These are phyloP conservation scores for Himalopsyche japonica DNA, from an alignment of 2,888 invertebrate species.

Conservation along the genomic window DNA sequence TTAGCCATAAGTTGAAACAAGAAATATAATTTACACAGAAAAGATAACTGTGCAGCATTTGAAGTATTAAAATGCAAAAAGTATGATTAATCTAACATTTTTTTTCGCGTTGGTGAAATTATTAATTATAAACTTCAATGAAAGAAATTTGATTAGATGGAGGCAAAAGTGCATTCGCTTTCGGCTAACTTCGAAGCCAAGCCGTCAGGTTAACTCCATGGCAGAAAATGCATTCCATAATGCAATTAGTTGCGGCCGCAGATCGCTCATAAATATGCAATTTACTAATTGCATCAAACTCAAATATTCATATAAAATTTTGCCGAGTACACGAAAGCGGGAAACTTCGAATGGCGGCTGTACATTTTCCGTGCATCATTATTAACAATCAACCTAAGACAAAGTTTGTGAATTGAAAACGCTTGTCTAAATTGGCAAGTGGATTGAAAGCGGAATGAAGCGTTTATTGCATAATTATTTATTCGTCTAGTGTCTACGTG, in stretches of 20 bases:
- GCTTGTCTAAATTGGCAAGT: not conserved
- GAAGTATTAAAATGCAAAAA: too few species aligned
- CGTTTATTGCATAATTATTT: not conserved
- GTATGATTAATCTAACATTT: too few species aligned
- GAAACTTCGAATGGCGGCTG: not conserved
- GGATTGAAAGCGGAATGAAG: not conserved
- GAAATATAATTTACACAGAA: too few species aligned
- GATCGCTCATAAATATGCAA: slow-evolving; percentile 35
- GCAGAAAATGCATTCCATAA: slow-evolving; percentile 6
- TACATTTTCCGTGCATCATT: not conserved
- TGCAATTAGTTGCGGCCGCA: slow-evolving; percentile 15
- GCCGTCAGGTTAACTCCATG: not conserved
- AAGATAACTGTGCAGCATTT: too few species aligned
- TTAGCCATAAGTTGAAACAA: too few species aligned
- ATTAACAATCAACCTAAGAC: not conserved
- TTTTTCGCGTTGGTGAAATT: too few species aligned
- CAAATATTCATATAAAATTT: slow-evolving; percentile 7
- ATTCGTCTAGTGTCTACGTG: not conserved
- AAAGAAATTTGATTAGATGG: too few species aligned
- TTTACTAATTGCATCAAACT: slow-evolving; percentile 22
- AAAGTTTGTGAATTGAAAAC: slow-evolving; percentile 2
- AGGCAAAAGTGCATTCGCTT: not conserved
- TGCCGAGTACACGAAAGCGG: slow-evolving; percentile 9
- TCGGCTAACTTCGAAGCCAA: not conserved
- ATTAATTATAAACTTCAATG: too few species aligned